Conservation (phyloP, 2,113 vertebrate species). For the Spizaetus ornatus region DNA sequence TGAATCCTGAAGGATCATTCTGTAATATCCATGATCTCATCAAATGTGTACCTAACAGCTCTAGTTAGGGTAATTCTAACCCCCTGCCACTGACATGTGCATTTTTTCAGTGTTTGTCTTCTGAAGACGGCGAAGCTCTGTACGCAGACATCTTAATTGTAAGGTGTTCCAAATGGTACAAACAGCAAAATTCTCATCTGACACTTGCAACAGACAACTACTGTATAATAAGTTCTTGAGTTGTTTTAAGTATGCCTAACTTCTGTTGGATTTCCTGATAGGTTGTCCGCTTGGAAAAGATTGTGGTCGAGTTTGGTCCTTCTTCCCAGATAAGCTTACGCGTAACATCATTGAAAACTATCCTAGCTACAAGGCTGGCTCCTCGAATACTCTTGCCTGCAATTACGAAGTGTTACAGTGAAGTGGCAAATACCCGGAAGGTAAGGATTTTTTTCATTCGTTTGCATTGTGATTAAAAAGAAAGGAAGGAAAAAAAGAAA, state of each 20-base stretch:
- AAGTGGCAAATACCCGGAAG: slow-evolving; percentile 75
- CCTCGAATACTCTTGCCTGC: slow-evolving; percentile 87
- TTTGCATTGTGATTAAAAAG: neutral
- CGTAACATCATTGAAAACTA: slow-evolving; percentile 77
- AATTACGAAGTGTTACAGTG: slow-evolving; percentile 77
- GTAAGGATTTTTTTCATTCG: slow-evolving; percentile 53
- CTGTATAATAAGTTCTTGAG: neutral
- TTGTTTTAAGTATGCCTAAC: neutral
- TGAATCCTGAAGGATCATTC: neutral
- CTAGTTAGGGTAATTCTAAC: neutral
- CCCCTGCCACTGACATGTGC: accelerated
- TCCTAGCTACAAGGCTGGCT: slow-evolving; percentile 83
- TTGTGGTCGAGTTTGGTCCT: slow-evolving; percentile 70
- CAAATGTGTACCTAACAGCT: neutral
- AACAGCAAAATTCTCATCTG: neutral
- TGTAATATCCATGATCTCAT: neutral
- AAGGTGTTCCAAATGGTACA: neutral
- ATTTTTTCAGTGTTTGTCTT: neutral
- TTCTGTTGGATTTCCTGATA: slow-evolving; percentile 32
- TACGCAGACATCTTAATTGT: neutral
- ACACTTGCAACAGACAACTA: neutral
- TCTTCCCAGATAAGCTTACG: slow-evolving; percentile 77
- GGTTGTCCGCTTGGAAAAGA: slow-evolving; percentile 82
- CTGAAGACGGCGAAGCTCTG: neutral
- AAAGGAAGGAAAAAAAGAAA: neutral